These are phyloP conservation scores for Bombus haemorrhoidalis DNA, from an alignment of 1,140 invertebrate species.

Conservation along the genomic window DNA sequence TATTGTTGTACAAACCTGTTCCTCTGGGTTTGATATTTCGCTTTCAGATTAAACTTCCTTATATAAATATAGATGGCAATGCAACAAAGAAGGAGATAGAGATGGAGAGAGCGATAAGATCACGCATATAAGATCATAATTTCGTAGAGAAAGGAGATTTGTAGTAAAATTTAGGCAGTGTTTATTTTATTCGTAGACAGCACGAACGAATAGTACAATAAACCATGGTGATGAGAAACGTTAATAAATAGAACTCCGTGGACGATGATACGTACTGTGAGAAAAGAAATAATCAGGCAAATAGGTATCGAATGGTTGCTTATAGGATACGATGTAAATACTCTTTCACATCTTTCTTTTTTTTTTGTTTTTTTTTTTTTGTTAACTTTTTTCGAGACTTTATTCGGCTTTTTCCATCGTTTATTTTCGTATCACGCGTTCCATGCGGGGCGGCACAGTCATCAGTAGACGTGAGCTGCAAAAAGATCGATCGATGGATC, in stretches of 20 bases:
- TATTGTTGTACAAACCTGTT: conserved; percentile 78
- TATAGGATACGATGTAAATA: conserved; percentile 41
- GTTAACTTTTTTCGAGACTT: conserved; percentile 59
- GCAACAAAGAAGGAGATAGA: background rate
- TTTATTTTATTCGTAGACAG: conserved; percentile 74
- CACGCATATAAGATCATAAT: background rate
- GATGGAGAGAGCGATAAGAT: background rate
- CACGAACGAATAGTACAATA: conserved; percentile 72
- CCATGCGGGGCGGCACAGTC: conserved; percentile 72
- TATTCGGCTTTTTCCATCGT: conserved; percentile 61
- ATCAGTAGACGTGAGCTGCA: conserved; percentile 79
- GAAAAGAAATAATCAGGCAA: conserved; percentile 36
- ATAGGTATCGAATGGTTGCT: conserved; percentile 50
- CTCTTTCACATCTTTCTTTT: conserved; percentile 64
- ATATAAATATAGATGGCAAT: background rate
- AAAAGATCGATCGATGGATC: conserved; percentile 61
- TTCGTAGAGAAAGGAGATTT: conserved; percentile 14
- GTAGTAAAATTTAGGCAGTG: conserved; percentile 72
- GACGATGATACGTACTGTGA: conserved; percentile 62
- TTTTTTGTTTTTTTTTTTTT: conserved; percentile 66
- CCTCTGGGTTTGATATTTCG: background rate
- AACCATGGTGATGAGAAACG: conserved; percentile 64
- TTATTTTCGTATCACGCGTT: conserved; percentile 72
- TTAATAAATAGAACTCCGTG: conserved; percentile 75
- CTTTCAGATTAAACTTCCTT: no score